These are phyloP conservation scores for Danionella dracula DNA, from an alignment of 2,797 vertebrate genomes.

Conservation along the genomic window DNA sequence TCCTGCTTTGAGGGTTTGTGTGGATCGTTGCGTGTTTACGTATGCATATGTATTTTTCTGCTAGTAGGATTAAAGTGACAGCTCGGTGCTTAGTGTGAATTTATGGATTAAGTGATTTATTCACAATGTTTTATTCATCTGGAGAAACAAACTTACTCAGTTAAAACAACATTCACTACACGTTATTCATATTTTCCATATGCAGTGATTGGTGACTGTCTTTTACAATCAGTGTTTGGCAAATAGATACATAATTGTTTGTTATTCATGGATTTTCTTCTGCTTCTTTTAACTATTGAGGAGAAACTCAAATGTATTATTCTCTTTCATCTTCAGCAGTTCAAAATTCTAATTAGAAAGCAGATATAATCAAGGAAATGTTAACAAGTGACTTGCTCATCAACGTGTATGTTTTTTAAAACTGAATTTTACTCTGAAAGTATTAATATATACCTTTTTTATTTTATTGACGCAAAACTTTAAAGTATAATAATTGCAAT, in stretches of 20 bases:
- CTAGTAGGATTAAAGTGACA: conserved; percentile 17
- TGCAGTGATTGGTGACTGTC: neutral
- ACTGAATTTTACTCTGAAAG: too few relatives aligned
- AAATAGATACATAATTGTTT: neutral
- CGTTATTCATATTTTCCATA: neutral
- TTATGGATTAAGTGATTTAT: conserved; percentile 19
- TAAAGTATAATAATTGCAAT: too few relatives aligned
- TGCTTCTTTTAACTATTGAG: too few relatives aligned
- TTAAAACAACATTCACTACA: neutral
- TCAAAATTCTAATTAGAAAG: too few relatives aligned
- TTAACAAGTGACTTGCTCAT: too few relatives aligned
- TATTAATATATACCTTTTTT: too few relatives aligned
- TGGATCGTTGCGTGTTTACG: conserved; percentile 14
- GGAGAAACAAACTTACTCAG: conserved; percentile 8
- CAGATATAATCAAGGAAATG: too few relatives aligned
- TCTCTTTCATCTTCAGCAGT: too few relatives aligned
- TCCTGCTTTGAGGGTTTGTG: conserved; percentile 14
- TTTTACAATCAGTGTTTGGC: neutral
- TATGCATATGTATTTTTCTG: conserved; percentile 16
- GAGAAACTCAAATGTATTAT: too few relatives aligned
- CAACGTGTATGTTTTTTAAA: too few relatives aligned
- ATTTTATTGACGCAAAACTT: too few relatives aligned
- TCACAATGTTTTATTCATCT: conserved; percentile 11
- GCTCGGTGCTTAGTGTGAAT: conserved; percentile 2
- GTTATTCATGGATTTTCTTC: too few relatives aligned